Conservation (phyloP, 2,113 vertebrate genomes). For the Tringa solitaria region DNA sequence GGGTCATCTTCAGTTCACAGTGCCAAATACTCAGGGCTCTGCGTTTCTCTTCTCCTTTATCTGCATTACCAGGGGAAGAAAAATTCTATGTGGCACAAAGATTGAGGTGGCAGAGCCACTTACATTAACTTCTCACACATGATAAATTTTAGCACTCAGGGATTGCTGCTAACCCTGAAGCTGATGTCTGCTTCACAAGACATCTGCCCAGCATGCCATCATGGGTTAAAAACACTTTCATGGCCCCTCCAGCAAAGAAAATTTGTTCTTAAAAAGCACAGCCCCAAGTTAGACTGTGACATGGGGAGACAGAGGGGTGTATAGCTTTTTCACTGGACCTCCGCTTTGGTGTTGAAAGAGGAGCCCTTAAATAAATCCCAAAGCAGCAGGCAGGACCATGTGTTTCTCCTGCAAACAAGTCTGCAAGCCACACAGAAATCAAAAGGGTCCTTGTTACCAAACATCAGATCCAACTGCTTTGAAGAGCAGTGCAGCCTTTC, state of each 20-base stretch:
- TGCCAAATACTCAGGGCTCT: not conserved
- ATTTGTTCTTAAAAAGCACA: not conserved
- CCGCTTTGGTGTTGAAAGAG: not conserved
- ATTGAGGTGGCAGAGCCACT: not conserved
- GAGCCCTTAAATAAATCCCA: not conserved
- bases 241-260: not conserved
- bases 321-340: not conserved
- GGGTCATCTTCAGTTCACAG: not conserved
- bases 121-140: not conserved
- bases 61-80: not conserved
- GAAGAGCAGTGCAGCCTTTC: not conserved
- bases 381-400: not conserved
- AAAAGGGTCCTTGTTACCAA: not conserved
- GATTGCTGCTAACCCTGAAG: not conserved
- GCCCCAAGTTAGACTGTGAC: fast-evolving
- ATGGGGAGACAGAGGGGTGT: not conserved
- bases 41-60: not conserved
- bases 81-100: not conserved
- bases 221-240: not conserved
- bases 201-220: not conserved
- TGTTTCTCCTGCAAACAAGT: not conserved
- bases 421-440: not conserved
- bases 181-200: not conserved
- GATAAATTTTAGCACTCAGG: not conserved
- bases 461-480: not conserved